These are phyloP conservation scores for Spilarctia lutea DNA, from an alignment of 2,888 invertebrate species.

Conservation along the genomic window DNA sequence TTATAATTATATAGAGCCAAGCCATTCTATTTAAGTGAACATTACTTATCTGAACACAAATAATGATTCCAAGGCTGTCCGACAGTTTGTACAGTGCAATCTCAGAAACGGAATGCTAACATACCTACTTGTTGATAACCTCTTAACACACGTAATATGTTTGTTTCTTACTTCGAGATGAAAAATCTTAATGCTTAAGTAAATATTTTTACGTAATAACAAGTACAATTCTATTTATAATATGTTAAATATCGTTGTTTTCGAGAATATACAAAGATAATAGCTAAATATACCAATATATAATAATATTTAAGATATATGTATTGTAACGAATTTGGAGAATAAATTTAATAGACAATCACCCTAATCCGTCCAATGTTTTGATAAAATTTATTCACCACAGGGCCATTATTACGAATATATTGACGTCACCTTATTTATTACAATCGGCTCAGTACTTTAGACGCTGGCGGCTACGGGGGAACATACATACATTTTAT, in stretches of 20 bases:
- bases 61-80: constrained; percentile 40
- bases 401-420: no score
- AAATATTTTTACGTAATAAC: neutral
- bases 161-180: neutral
- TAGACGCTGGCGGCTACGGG: no score
- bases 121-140: constrained; percentile 11
- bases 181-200: neutral
- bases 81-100: constrained; percentile 38
- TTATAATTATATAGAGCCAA: constrained; percentile 1
- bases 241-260: neutral
- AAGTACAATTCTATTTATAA: neutral
- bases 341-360: no score
- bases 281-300: neutral
- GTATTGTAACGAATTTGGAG: no score
- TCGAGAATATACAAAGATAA: neutral
- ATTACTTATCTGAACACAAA: constrained; percentile 41
- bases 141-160: constrained; percentile 1
- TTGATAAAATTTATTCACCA: no score
- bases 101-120: constrained; percentile 25
- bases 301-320: no score
- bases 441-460: no score
- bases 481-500: no score
- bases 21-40: constrained; percentile 37
- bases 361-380: no score
- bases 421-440: no score